These are phyloP conservation scores for Pachydiplax longipennis DNA, from an alignment of 2,888 invertebrate species.

Conservation along the genomic window DNA sequence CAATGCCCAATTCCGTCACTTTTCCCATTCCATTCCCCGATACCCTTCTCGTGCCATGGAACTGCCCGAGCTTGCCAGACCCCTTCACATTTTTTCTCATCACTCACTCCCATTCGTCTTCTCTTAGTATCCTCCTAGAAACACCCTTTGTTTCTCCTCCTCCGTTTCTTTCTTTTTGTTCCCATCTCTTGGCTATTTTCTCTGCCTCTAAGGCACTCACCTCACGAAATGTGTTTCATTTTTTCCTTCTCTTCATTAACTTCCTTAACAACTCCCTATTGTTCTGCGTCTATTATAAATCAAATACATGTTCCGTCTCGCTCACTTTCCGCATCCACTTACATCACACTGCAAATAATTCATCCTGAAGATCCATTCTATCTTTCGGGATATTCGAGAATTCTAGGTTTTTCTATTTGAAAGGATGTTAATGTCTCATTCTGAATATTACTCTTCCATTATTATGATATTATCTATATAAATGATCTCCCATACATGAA, in stretches of 20 bases:
- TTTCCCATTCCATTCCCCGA: background rate
- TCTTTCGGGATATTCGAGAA: no score
- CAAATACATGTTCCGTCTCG: no score
- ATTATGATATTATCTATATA: no score
- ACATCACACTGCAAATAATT: no score
- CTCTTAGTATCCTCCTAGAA: background rate
- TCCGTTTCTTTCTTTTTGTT: background rate
- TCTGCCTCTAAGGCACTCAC: background rate
- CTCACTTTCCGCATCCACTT: no score
- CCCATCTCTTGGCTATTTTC: background rate
- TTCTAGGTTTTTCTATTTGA: no score
- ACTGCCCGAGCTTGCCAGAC: constrained; percentile 1
- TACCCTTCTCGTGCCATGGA: background rate
- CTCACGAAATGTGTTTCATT: background rate
- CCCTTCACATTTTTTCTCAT: constrained; percentile 30
- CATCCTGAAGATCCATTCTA: no score
- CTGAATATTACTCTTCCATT: no score
- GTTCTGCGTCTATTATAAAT: no score
- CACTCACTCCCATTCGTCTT: constrained; percentile 8
- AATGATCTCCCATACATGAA: no score
- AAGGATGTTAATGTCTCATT: no score
- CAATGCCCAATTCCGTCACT: background rate
- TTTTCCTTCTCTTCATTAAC: background rate
- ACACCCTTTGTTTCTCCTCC: background rate
- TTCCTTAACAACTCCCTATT: background rate